phyloP scores from a whole-genome alignment of 2,797 vertebrate genomes.

The Cuniculus paca region DNA sequence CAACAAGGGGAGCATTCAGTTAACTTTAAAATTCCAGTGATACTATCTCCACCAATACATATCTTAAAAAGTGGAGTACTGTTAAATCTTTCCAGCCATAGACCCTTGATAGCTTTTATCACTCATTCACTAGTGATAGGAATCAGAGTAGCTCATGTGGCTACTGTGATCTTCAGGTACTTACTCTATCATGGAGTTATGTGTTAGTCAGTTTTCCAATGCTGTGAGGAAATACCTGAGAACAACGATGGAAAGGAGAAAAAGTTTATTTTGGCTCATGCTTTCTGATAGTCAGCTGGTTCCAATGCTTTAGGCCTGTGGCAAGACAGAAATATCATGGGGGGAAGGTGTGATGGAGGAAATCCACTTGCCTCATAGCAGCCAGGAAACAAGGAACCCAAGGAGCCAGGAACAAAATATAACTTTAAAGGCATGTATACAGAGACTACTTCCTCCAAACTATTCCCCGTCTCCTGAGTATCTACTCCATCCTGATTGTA shows the following conservation, averaged over 20 bases:
- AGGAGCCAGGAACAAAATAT: background rate
- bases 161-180: background rate
- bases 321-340: background rate
- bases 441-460: background rate
- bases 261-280: background rate
- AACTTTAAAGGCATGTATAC: background rate
- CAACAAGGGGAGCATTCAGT: background rate
- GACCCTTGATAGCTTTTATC: background rate
- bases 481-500: background rate
- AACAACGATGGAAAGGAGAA: background rate
- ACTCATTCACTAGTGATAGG: background rate
- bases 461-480: background rate
- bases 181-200: background rate
- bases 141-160: background rate
- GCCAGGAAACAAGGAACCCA: background rate
- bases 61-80: background rate
- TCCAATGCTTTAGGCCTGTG: background rate
- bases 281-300: background rate
- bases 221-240: background rate
- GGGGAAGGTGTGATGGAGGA: background rate
- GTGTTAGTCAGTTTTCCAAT: background rate
- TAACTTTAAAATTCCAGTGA: constrained; percentile 31
- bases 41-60: background rate
- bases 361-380: background rate
- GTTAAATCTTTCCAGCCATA: background rate